Conservation (phyloP, 2,888 invertebrate species). For the Phaonia tiefii region DNA sequence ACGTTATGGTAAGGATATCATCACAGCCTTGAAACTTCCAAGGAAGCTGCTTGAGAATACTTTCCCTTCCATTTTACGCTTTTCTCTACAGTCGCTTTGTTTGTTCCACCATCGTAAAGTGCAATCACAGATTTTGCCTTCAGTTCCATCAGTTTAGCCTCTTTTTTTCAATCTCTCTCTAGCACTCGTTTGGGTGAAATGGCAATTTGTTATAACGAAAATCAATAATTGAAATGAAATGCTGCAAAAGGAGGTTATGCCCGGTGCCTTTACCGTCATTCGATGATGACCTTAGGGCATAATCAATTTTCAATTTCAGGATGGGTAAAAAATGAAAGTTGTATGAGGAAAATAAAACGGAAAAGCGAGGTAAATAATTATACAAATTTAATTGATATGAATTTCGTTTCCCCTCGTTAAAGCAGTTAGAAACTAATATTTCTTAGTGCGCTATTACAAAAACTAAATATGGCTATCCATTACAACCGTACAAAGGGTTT, state of each 20-base stretch:
- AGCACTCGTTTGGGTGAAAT: conserved; percentile 7
- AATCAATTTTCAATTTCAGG: not conserved
- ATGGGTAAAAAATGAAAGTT: not conserved
- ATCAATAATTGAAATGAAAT: conserved; percentile 10
- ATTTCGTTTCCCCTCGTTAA: too few species aligned
- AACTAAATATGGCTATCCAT: too few species aligned
- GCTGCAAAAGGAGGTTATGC: not conserved
- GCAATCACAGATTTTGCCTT: conserved; percentile 13
- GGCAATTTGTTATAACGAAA: conserved; percentile 4
- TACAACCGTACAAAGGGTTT: too few species aligned
- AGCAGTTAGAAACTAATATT: too few species aligned
- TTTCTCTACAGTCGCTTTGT: not conserved
- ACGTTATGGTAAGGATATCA: not conserved
- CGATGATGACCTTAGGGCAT: conserved; percentile 7
- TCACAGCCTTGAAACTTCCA: conserved; percentile 2
- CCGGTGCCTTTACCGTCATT: not conserved
- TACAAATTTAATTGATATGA: too few species aligned
- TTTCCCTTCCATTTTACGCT: not conserved
- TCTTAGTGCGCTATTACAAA: too few species aligned
- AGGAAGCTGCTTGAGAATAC: not conserved
- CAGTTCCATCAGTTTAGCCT: not conserved
- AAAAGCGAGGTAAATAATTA: too few species aligned
- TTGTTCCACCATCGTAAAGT: not conserved
- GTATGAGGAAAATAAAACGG: too few species aligned
- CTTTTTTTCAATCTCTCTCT: too few species aligned